Evolutionary conservation across 2,888 invertebrate genomes (phyloP).

Genomic region (Volucella bombylans): DNA sequence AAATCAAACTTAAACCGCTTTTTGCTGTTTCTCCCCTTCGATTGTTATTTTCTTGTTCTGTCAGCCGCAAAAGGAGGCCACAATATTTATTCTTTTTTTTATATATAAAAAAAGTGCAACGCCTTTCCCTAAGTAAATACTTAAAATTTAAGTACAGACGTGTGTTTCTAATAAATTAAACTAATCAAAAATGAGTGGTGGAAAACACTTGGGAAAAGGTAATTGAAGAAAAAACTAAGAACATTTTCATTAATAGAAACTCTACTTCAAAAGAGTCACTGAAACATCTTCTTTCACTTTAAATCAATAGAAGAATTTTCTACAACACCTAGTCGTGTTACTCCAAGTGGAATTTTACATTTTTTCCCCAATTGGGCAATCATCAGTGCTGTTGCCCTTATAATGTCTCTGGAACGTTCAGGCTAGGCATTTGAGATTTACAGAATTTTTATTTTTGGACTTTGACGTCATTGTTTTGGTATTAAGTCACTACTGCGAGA

Average conservation of each 20-base stretch:
- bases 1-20: constrained; percentile 1
- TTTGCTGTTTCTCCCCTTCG: not conserved
- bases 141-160: not conserved
- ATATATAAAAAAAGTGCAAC: not conserved
- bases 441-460: constrained; percentile 62
- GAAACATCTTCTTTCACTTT: not conserved
- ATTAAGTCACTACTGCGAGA: constrained; percentile 21
- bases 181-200: constrained; percentile 63
- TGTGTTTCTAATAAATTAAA: constrained; percentile 2
- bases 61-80: constrained; percentile 21
- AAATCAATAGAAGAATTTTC: constrained; percentile 44
- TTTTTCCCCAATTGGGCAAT: not conserved
- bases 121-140: constrained; percentile 15
- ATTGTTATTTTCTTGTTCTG: constrained; percentile 26
- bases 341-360: not conserved
- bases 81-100: not conserved
- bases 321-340: not conserved
- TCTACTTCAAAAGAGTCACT: not conserved
- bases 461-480: constrained; percentile 61
- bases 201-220: constrained; percentile 73
- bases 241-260: not conserved
- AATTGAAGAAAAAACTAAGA: not conserved
- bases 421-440: constrained; percentile 9
- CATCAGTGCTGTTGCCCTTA: not conserved
- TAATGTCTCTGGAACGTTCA: constrained; percentile 38